Evolutionary conservation across 2,797 vertebrate species (phyloP).

Genomic region (Parotocinclus haroldoi): DNA sequence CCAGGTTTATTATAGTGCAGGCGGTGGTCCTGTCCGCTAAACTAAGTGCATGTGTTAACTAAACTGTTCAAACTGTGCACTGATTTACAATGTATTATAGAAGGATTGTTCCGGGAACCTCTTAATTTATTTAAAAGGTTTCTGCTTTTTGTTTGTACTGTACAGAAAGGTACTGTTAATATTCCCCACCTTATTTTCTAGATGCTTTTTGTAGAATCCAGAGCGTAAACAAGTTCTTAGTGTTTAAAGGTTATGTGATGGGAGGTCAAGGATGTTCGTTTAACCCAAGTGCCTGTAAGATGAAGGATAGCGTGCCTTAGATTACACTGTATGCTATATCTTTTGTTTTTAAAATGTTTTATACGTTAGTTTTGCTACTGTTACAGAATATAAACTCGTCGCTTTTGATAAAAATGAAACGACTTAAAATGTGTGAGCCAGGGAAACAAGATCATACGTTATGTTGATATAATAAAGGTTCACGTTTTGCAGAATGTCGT

Average conservation of each 20-base stretch:
- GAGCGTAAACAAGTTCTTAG: constrained; percentile 2
- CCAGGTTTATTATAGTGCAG: background rate
- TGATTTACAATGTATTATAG: constrained; percentile 39
- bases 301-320: constrained; percentile 50
- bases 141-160: constrained; percentile 41
- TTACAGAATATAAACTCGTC: constrained; percentile 13
- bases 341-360: constrained; percentile 31
- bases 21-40: background rate
- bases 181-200: constrained; percentile 29
- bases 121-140: constrained; percentile 42
- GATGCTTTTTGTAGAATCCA: constrained; percentile 25
- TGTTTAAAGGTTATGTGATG: background rate
- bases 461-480: constrained; percentile 43
- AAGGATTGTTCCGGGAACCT: constrained; percentile 47
- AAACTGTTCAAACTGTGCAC: constrained; percentile 42
- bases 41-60: constrained; percentile 33
- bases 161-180: constrained; percentile 54
- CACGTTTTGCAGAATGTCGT: constrained; percentile 28
- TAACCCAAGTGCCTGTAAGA: constrained; percentile 48
- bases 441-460: constrained; percentile 26
- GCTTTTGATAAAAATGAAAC: constrained; percentile 28
- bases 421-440: constrained; percentile 8
- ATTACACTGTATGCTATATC: constrained; percentile 28
- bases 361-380: constrained; percentile 32
- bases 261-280: background rate